Conservation (phyloP, 2,113 vertebrate species). For the Lichenostomus cassidix region DNA sequence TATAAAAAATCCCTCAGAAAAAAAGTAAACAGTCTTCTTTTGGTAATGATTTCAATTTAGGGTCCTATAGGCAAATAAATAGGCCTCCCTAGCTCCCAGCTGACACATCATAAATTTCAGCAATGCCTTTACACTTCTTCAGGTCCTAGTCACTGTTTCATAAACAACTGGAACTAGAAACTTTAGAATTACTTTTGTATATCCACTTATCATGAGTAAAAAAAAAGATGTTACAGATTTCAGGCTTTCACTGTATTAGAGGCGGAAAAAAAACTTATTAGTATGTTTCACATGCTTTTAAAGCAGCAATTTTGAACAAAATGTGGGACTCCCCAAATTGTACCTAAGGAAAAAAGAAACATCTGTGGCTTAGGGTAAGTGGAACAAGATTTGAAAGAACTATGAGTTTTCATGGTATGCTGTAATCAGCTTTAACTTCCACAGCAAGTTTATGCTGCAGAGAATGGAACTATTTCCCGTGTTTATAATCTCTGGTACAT, state of each 20-base stretch:
- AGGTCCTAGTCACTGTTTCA: not conserved
- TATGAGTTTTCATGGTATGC: not conserved
- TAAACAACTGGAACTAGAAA: not conserved
- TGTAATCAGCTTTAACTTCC: not conserved
- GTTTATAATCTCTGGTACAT: not conserved
- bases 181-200: not conserved
- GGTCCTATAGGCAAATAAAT: not conserved
- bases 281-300: not conserved
- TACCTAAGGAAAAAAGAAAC: not conserved
- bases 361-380: not conserved
- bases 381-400: not conserved
- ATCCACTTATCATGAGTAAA: not conserved
- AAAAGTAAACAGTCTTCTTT: not conserved
- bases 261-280: not conserved
- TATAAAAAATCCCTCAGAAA: not conserved
- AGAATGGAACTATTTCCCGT: not conserved
- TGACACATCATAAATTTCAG: not conserved
- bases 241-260: not conserved
- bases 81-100: rapidly evolving
- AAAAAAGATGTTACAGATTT: not conserved
- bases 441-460: not conserved
- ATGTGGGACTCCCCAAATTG: not conserved
- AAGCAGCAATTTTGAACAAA: not conserved
- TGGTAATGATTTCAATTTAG: not conserved
- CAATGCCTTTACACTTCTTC: not conserved